phyloP scores from a whole-genome alignment of 2,113 vertebrate species.

The Passerina amoena region DNA sequence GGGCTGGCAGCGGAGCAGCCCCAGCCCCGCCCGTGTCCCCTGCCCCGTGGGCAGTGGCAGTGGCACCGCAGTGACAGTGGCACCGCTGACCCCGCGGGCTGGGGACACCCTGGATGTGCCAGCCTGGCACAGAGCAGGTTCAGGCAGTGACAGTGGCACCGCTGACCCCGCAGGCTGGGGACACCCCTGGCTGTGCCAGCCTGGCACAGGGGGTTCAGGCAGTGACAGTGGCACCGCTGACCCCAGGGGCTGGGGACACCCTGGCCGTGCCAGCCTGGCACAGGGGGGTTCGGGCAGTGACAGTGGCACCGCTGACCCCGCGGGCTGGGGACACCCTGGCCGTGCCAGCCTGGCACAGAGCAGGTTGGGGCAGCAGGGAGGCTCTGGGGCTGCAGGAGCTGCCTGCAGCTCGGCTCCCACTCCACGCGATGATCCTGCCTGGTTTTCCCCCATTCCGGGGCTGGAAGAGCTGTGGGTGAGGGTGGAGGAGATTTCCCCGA shows the following conservation, averaged over 20 bases:
- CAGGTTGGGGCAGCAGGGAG: not conserved
- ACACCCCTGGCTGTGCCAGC: too few relatives aligned
- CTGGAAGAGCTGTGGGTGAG: rapidly evolving
- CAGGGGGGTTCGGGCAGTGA: not conserved
- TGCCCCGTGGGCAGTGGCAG: not conserved
- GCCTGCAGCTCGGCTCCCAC: not conserved
- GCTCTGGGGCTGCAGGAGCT: not conserved
- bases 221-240: not conserved
- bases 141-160: not conserved
- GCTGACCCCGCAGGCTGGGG: not conserved
- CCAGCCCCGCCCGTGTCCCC: not conserved
- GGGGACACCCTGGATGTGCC: too few relatives aligned
- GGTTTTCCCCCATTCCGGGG: rapidly evolving
- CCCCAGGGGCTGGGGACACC: too few relatives aligned
- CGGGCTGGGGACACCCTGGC: not conserved
- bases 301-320: not conserved
- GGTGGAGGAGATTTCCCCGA: rapidly evolving
- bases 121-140: too few relatives aligned
- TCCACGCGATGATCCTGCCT: not conserved
- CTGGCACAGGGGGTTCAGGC: not conserved
- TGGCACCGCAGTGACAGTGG: not conserved
- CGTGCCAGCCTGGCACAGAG: not conserved
- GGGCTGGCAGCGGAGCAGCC: not conserved
- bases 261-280: too few relatives aligned
- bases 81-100: not conserved